These are phyloP conservation scores for Mylabris phalerata DNA, from an alignment of 1,140 invertebrate genomes.

Conservation along the genomic window DNA sequence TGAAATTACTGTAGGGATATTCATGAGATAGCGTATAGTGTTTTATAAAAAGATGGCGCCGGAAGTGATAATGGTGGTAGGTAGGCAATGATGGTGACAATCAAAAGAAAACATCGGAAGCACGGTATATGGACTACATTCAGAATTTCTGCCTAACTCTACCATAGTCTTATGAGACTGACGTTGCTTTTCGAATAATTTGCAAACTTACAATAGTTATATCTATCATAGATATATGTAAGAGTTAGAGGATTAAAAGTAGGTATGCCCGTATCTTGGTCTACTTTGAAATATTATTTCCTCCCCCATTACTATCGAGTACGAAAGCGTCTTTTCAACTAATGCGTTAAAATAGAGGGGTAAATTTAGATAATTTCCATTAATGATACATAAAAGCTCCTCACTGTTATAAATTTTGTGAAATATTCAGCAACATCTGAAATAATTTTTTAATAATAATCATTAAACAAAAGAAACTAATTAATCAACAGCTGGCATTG, in stretches of 20 bases:
- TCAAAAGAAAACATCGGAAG: not conserved
- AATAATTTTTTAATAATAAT: too few species aligned
- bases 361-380: not conserved
- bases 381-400: too few species aligned
- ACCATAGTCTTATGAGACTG: slow-evolving; percentile 9
- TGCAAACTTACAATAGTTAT: slow-evolving; percentile 7
- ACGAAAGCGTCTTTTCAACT: slow-evolving; percentile 8
- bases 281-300: slow-evolving; percentile 5
- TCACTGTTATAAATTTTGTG: too few species aligned
- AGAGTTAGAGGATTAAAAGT: slow-evolving; percentile 8
- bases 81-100: too few species aligned
- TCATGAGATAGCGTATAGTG: not conserved
- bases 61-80: too few species aligned
- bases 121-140: slow-evolving; percentile 10
- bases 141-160: slow-evolving; percentile 9
- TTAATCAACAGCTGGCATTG: too few species aligned
- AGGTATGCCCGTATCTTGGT: not conserved
- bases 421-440: too few species aligned
- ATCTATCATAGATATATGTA: slow-evolving; percentile 2
- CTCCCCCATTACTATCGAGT: not conserved
- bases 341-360: slow-evolving; percentile 13
- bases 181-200: slow-evolving; percentile 16
- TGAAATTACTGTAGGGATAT: slow-evolving; percentile 18
- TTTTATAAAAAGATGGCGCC: too few species aligned
- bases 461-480: too few species aligned